Base-by-base conservation (phyloP, 1,140 invertebrate genomes). In the Ruditapes philippinarum region DNA sequence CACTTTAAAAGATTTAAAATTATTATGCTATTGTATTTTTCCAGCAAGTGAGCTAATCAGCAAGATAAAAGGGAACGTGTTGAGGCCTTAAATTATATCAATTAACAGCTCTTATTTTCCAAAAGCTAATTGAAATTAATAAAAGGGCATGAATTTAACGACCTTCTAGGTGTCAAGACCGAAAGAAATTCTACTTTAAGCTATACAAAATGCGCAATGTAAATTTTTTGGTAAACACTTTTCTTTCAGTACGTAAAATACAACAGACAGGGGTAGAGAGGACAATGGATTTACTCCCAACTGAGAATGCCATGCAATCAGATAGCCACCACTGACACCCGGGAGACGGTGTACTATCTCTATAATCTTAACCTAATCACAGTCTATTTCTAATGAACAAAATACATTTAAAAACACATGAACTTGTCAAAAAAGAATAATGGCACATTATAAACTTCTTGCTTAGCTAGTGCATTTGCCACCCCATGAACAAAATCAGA, bases 61-160 rank as follows among this genome's bases (percentile, higher is more conserved):
- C n/a, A n/a, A n/a, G n/a, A n/a, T n/a, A n/a, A n/a, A n/a, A n/a
- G n/a, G n/a, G n/a, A n/a, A n/a, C n/a, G n/a, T n/a, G n/a, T n/a
- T n/a, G n/a, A n/a, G 38, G 14, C 42, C 74, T 14, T 33, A 19
- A 51, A 28, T 54, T 49, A 45, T n/a, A 14, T 54, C 49, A 78
- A 78, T 78, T 78, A 78, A 33, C 5, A 78, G 68, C 19, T 17
- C 45, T 33, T 17, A 45, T 40, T 78, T 33, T 33, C 42, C 22
- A 25, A 25, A 74, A 31, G 42, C 49, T 78, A 78, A 78, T 49
- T 78, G 74, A 78, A 73, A 28, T 74, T 40, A 74, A 74, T 42
- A 49, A 28, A 19, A 54, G 49, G 49, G 42, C 40, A 51, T 40
- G 4, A 28, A 9, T 31, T 28, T 70, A 5, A 74, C 31, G 74